Percentiles rank a stretch among this genome's conserved stretches.
These are phyloP conservation scores for Drosophila trapezifrons DNA, from an alignment of 1,140 invertebrate species.

Conservation along the genomic window DNA sequence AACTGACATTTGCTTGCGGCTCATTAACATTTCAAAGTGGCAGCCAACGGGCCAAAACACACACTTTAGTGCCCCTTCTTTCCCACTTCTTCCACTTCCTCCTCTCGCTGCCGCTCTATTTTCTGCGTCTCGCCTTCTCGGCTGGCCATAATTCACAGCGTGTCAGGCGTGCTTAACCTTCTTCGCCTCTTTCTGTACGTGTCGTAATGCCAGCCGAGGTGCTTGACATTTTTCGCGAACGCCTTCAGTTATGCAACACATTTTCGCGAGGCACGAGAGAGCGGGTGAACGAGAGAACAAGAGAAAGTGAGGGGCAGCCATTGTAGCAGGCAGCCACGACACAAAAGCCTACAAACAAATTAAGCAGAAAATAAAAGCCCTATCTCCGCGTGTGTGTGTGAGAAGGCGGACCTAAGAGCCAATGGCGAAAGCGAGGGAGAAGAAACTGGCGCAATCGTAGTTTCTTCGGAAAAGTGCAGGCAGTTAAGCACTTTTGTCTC, in stretches of 20 bases:
- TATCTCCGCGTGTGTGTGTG: slow-evolving; percentile 15
- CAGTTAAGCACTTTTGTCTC: slow-evolving; percentile 83
- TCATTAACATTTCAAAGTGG: slow-evolving; percentile 75
- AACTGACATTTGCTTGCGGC: slow-evolving; percentile 71
- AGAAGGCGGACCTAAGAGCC: slow-evolving; percentile 23
- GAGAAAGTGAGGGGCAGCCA: slow-evolving; percentile 4
- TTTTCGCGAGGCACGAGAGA: slow-evolving; percentile 3
- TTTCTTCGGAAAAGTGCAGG: slow-evolving; percentile 67
- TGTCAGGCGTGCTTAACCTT: slow-evolving; percentile 80
- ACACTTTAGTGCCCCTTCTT: slow-evolving; percentile 26
- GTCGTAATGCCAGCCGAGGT: slow-evolving; percentile 62
- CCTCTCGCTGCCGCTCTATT: background rate
- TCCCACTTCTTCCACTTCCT: too few relatives aligned
- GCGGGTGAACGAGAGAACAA: background rate
- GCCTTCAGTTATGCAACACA: slow-evolving; percentile 72
- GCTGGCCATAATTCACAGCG: slow-evolving; percentile 56
- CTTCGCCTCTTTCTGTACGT: slow-evolving; percentile 53
- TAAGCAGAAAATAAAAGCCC: slow-evolving; percentile 80
- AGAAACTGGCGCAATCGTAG: slow-evolving; percentile 45
- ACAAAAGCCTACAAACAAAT: slow-evolving; percentile 76
- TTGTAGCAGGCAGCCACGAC: slow-evolving; percentile 29
- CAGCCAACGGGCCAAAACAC: slow-evolving; percentile 52
- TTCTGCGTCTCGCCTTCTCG: background rate
- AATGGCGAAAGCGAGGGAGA: slow-evolving; percentile 32
- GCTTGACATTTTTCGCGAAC: slow-evolving; percentile 79